phyloP scores from a whole-genome alignment of 2,888 invertebrate species.

The Orchestes rusci region DNA sequence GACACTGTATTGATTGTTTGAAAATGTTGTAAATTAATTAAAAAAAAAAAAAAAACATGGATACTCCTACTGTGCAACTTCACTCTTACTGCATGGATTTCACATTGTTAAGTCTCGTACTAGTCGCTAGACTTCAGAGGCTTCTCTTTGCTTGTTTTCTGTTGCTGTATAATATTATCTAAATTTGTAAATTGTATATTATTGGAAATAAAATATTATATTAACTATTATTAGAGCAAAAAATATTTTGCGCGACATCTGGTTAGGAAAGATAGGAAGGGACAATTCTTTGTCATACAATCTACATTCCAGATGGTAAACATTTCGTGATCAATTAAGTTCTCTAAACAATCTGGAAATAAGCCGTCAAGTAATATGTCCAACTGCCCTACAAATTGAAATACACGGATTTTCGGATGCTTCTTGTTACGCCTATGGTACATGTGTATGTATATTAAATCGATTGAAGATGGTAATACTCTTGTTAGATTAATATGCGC shows the following conservation, averaged over 20 bases:
- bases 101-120: too few species aligned
- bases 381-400: slow-evolving; percentile 9
- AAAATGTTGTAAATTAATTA: too few species aligned
- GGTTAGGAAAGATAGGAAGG: slow-evolving; percentile 21
- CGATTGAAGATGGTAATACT: slow-evolving; percentile 12
- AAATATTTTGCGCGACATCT: slow-evolving; percentile 22
- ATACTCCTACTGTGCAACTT: too few species aligned
- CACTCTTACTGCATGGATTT: too few species aligned
- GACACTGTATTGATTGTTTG: too few species aligned
- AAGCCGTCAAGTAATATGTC: slow-evolving; percentile 16
- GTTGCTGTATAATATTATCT: too few species aligned
- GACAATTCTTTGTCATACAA: slow-evolving; percentile 13
- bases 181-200: too few species aligned
- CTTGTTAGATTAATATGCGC: slow-evolving; percentile 20
- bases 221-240: slow-evolving; percentile 23
- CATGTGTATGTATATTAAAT: not conserved
- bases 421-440: slow-evolving; percentile 2
- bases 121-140: too few species aligned
- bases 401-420: slow-evolving; percentile 23
- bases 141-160: too few species aligned
- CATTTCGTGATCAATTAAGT: slow-evolving; percentile 16
- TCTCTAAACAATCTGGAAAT: slow-evolving; percentile 20
- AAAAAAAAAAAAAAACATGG: too few species aligned
- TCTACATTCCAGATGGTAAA: slow-evolving; percentile 14
- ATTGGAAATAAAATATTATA: too few species aligned